Percentiles rank a stretch among this genome's conserved stretches.
These are phyloP conservation scores for Pseudomyrmex sp. DNA, from an alignment of 1,140 invertebrate species.

Conservation along the genomic window DNA sequence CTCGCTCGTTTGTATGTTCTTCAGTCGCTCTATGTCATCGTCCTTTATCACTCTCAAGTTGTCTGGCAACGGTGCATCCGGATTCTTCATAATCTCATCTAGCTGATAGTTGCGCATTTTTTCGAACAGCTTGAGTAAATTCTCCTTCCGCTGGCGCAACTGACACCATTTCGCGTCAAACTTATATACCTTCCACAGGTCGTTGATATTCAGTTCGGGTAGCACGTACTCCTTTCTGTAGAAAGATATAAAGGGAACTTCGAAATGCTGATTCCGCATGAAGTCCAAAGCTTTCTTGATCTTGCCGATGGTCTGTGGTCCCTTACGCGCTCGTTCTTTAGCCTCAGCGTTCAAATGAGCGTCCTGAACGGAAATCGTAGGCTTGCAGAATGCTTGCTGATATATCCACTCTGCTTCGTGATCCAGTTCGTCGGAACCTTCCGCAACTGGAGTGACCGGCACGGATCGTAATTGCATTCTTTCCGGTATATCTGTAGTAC, in stretches of 20 bases:
- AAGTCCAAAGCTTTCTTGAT: constrained; percentile 98
- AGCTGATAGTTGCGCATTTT: constrained; percentile 97
- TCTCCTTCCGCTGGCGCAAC: constrained; percentile 94
- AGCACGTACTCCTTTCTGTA: constrained; percentile 99
- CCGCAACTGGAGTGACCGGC: constrained; percentile 92
- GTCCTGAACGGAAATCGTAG: constrained; percentile 92
- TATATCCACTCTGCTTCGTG: constrained; percentile 99
- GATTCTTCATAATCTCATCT: constrained; percentile 93
- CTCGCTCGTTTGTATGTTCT: constrained; percentile 94
- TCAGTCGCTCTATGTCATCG: constrained; percentile 94
- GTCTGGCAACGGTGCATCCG: constrained; percentile 93
- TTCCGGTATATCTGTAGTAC: constrained; percentile 95
- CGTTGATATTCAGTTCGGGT: constrained; percentile 97
- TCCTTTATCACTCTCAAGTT: constrained; percentile 93
- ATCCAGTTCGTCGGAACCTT: constrained; percentile 94
- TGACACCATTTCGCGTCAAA: constrained; percentile 99
- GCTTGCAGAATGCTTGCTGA: constrained; percentile 95
- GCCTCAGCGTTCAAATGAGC: constrained; percentile 85
- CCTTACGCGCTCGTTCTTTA: constrained; percentile 86
- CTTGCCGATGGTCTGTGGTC: constrained; percentile 91
- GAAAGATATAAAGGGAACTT: constrained; percentile 99
- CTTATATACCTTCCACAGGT: constrained; percentile 98
- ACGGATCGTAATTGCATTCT: constrained; percentile 96
- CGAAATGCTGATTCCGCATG: constrained; percentile 97
- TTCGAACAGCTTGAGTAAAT: constrained; percentile 92